phyloP scores from a whole-genome alignment of 2,797 vertebrate genomes.

The Otus scops region DNA sequence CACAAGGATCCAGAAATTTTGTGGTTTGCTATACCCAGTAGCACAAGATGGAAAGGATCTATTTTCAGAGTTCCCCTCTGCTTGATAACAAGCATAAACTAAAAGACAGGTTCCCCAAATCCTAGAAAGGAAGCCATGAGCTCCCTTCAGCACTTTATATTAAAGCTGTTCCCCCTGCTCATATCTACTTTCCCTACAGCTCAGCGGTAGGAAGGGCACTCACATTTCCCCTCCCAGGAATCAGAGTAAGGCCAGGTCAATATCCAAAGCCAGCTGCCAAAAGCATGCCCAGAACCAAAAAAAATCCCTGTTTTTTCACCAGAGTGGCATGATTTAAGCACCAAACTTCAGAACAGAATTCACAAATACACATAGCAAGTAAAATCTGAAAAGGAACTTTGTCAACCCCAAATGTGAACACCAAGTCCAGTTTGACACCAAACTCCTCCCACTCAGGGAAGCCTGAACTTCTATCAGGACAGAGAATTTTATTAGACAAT shows the following conservation, averaged over 20 bases:
- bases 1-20: background rate
- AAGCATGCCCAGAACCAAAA: background rate
- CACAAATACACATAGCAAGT: background rate
- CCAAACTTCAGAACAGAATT: background rate
- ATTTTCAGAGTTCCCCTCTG: background rate
- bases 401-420: background rate
- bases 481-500: background rate
- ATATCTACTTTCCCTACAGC: background rate
- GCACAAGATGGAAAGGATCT: background rate
- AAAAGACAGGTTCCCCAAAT: background rate
- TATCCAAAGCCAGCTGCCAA: background rate
- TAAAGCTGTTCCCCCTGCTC: background rate
- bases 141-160: background rate
- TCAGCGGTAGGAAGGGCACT: background rate
- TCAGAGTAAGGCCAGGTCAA: background rate
- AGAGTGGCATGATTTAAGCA: background rate
- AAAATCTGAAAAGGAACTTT: background rate
- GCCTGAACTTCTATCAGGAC: background rate
- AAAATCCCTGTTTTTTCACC: background rate
- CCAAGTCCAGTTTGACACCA: background rate
- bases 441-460: background rate
- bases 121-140: background rate
- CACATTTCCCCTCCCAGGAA: background rate
- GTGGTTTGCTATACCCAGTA: background rate
- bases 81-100: background rate